A percentile compares a stretch with the other conserved stretches of the same genome.
phyloP scores from a whole-genome alignment of 2,113 vertebrate genomes.

The Alligator mississippiensis region DNA sequence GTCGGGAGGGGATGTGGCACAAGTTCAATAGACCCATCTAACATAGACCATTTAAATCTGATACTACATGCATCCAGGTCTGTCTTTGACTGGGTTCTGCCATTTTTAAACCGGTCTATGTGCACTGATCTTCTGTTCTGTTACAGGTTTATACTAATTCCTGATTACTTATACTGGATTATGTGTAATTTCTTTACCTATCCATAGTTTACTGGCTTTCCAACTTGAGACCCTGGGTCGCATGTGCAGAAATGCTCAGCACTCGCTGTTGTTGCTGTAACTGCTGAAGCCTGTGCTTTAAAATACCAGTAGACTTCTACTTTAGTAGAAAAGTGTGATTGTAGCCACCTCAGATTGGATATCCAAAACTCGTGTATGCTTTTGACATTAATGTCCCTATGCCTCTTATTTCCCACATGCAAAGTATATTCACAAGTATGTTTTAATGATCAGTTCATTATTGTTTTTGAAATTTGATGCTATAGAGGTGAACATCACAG shows the following conservation, averaged over 20 bases:
- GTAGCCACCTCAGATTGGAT: not conserved
- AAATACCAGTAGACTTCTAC: not conserved
- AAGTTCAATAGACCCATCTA: no score
- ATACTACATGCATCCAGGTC: no score
- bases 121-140: no score
- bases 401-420: not conserved
- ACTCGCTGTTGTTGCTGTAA: not conserved
- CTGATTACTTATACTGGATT: no score
- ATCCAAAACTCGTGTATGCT: not conserved
- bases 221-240: not conserved
- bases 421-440: not conserved
- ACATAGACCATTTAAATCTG: no score
- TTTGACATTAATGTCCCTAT: not conserved
- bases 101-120: no score
- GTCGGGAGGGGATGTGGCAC: no score
- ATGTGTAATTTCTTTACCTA: no score
- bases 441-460: not conserved
- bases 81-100: no score
- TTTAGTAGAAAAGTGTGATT: not conserved
- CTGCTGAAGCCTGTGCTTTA: not conserved
- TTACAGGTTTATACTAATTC: no score
- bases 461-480: not conserved
- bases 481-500: not conserved
- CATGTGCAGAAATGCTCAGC: not conserved
- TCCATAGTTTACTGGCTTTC: not conserved